These are phyloP conservation scores for Astropecten irregularis DNA, from an alignment of 53 echinoderm and acorn worm genomes.

Conservation along the genomic window DNA sequence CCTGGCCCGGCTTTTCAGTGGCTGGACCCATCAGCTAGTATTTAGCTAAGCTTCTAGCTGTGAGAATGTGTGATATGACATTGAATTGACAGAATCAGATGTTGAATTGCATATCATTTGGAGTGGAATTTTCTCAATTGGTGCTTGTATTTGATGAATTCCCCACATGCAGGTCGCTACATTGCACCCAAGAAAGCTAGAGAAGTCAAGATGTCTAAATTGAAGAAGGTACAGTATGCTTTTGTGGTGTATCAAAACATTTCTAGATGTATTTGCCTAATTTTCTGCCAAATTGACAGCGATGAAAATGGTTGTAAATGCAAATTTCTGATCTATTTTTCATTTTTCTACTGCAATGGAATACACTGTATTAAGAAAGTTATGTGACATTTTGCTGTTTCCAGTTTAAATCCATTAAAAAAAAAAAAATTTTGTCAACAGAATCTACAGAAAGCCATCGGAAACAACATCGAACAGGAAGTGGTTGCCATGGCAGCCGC, in stretches of 20 bases:
- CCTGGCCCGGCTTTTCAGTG: too few species aligned
- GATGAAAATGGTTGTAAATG: neutral
- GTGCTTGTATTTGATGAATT: neutral
- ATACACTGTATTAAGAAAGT: too few species aligned
- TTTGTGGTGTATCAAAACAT: too few species aligned
- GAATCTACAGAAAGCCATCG: constrained; percentile 58
- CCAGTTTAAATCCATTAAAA: too few species aligned
- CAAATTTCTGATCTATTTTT: too few species aligned
- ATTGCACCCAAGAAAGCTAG: constrained; percentile 75
- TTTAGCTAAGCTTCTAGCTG: neutral
- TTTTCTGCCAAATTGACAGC: neutral
- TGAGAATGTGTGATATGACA: neutral
- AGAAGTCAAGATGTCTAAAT: constrained; percentile 60
- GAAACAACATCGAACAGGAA: constrained; percentile 50
- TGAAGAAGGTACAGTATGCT: constrained; percentile 53
- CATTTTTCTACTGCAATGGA: too few species aligned
- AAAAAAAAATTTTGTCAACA: neutral
- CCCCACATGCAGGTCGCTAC: constrained; percentile 46
- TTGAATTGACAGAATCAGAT: neutral
- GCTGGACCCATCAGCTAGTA: too few species aligned
- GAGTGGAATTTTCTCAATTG: neutral
- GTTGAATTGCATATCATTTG: neutral
- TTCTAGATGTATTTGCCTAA: too few species aligned
- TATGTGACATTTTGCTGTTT: too few species aligned
- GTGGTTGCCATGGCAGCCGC: constrained; percentile 39